Conservation (phyloP, 2,113 vertebrate species). For the Pelusios castaneus region DNA sequence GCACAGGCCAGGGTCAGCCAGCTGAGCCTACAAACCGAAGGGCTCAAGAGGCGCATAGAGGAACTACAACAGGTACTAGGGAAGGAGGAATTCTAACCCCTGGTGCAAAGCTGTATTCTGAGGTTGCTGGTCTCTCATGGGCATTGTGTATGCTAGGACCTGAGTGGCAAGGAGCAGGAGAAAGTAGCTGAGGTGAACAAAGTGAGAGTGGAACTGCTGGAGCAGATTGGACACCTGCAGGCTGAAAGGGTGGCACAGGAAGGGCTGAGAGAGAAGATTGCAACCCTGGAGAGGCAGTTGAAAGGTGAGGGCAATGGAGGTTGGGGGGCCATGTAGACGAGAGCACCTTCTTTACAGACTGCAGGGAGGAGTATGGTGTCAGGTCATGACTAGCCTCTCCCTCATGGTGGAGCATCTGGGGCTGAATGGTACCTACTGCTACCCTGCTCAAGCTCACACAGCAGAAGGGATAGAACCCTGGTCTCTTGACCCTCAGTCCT, state of each 20-base stretch:
- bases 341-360: background rate
- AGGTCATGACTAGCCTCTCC: background rate
- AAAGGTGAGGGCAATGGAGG: conserved; percentile 81
- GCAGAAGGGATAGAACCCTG: background rate
- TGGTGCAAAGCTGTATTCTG: background rate
- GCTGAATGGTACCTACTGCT: background rate
- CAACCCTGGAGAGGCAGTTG: conserved; percentile 88
- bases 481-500: background rate
- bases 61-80: conserved; percentile 88
- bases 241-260: conserved; percentile 85
- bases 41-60: conserved; percentile 82
- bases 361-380: background rate
- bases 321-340: too few relatives aligned
- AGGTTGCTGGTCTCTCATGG: background rate
- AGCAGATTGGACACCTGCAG: conserved; percentile 89
- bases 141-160: conserved; percentile 77
- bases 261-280: conserved; percentile 87
- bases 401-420: rapidly evolving
- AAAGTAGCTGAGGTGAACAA: conserved; percentile 86
- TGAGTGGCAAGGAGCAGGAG: conserved; percentile 90
- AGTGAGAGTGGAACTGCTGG: conserved; percentile 89
- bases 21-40: conserved; percentile 80
- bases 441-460: background rate
- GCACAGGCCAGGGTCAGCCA: conserved; percentile 84
- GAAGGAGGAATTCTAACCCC: background rate